phyloP scores from a whole-genome alignment of 2,888 invertebrate genomes.

The Tridacna gigas region DNA sequence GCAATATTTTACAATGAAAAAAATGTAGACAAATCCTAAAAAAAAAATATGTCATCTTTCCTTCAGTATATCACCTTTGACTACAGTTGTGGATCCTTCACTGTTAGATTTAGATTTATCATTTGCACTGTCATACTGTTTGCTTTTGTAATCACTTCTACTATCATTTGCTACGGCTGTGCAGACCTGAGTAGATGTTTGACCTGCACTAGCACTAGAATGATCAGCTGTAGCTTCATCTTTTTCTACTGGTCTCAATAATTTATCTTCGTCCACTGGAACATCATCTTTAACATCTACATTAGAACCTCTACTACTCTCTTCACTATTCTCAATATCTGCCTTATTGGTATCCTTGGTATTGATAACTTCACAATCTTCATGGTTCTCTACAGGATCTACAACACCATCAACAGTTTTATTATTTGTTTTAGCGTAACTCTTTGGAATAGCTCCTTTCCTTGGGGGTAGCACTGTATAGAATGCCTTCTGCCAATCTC shows the following conservation, averaged over 20 bases:
- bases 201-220: too few relatives aligned
- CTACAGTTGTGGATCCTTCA: too few relatives aligned
- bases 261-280: not conserved
- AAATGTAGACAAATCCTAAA: too few relatives aligned
- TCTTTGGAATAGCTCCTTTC: slow-evolving; percentile 66
- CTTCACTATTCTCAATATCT: not conserved
- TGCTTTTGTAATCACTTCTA: too few relatives aligned
- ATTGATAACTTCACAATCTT: not conserved
- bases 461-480: slow-evolving; percentile 83
- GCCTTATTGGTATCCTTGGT: not conserved
- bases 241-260: not conserved
- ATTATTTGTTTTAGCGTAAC: not conserved
- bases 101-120: too few relatives aligned
- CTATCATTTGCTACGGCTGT: too few relatives aligned
- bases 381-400: not conserved
- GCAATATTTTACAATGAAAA: too few relatives aligned
- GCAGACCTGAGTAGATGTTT: too few relatives aligned
- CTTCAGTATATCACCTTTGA: too few relatives aligned
- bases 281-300: slow-evolving; percentile 3
- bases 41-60: too few relatives aligned
- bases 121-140: too few relatives aligned
- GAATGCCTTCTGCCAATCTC: slow-evolving; percentile 85
- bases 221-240: too few relatives aligned
- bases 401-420: not conserved
- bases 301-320: not conserved